Evolutionary conservation across 2,888 invertebrate species (phyloP).

Genomic region (Leucophenga montana): DNA sequence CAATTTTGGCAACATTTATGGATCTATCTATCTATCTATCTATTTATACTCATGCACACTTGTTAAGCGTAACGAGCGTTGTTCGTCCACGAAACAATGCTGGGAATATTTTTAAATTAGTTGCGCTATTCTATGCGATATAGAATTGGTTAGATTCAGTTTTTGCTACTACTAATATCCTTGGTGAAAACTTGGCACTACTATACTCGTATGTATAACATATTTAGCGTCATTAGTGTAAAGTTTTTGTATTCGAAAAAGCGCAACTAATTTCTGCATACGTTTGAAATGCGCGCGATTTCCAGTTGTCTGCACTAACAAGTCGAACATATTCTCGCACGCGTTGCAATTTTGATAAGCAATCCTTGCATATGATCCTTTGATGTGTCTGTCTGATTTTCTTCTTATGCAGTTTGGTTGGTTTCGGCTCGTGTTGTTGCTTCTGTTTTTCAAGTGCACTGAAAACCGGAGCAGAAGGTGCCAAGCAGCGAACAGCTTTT

Average conservation of each 20-base stretch:
- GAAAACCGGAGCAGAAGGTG: conserved; percentile 49
- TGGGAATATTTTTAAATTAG: conserved; percentile 45
- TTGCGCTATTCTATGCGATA: conserved; percentile 33
- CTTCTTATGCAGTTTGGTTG: conserved; percentile 48
- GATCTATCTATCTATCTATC: no score
- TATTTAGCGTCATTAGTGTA: conserved; percentile 52
- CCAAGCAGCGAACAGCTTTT: conserved; percentile 48
- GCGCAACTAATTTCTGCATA: conserved; percentile 66
- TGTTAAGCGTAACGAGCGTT: conserved; percentile 42
- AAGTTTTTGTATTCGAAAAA: conserved; percentile 44
- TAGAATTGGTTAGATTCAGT: conserved; percentile 24
- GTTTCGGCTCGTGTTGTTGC: conserved; percentile 28
- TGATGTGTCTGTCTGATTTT: conserved; percentile 38
- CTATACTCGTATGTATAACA: neutral
- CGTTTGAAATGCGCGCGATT: conserved; percentile 43
- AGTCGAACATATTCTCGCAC: conserved; percentile 71
- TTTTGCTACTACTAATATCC: conserved; percentile 17
- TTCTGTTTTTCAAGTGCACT: conserved; percentile 59
- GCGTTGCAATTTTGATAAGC: conserved; percentile 51
- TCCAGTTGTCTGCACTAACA: conserved; percentile 67
- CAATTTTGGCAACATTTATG: conserved; percentile 54
- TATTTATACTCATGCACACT: conserved; percentile 1
- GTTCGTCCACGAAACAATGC: conserved; percentile 33
- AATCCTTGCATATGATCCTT: conserved; percentile 12
- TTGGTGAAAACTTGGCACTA: conserved; percentile 5